These are phyloP conservation scores for Tenthredo livida DNA, from an alignment of 2,888 invertebrate genomes.

Conservation along the genomic window DNA sequence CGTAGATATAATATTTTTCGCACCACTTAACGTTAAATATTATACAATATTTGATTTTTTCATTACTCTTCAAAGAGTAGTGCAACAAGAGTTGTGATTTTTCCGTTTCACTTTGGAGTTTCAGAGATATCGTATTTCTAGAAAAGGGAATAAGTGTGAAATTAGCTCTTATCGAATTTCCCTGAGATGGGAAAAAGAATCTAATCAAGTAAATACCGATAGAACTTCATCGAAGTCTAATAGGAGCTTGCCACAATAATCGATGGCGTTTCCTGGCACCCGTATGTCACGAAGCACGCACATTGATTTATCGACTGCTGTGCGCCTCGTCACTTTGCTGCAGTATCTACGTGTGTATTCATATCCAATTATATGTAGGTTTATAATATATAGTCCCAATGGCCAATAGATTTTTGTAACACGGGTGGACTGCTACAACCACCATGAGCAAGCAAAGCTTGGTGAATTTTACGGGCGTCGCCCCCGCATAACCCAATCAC, in stretches of 20 bases:
- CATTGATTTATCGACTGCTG: background rate
- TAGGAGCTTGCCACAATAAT: background rate
- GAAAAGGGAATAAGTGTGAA: background rate
- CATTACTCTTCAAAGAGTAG: background rate
- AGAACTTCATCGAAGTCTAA: background rate
- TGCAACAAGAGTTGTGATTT: background rate
- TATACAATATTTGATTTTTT: background rate
- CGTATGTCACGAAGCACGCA: conserved; percentile 11
- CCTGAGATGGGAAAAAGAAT: background rate
- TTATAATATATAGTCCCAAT: background rate
- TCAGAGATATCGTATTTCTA: background rate
- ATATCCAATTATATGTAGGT: background rate
- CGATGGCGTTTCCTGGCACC: background rate
- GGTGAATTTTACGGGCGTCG: conserved; percentile 62
- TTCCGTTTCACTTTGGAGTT: background rate
- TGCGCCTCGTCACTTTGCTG: background rate
- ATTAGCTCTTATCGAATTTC: background rate
- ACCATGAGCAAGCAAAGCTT: conserved; percentile 33
- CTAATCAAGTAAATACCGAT: background rate
- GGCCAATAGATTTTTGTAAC: conserved; percentile 30
- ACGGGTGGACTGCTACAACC: conserved; percentile 13
- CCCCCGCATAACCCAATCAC: conserved; percentile 67
- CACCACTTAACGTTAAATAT: background rate
- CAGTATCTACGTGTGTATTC: background rate
- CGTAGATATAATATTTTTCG: background rate